phyloP scores from a whole-genome alignment of 2,113 vertebrate genomes.

The Grammomys surdaster region DNA sequence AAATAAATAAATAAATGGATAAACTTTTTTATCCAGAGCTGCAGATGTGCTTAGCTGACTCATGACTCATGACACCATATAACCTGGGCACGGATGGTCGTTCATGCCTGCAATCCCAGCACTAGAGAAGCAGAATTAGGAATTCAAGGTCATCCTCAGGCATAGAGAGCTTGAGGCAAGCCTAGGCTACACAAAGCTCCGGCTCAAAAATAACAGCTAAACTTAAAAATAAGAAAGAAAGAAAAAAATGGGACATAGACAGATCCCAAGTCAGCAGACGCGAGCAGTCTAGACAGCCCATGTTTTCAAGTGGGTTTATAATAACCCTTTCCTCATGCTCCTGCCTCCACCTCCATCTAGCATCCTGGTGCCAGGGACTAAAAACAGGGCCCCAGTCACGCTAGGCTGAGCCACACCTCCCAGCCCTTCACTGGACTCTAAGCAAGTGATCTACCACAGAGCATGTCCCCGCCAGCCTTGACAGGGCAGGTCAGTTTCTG shows the following conservation, averaged over 20 bases:
- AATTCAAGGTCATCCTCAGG: not conserved
- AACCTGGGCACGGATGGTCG: not conserved
- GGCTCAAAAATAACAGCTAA: not conserved
- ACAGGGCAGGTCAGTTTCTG: not conserved
- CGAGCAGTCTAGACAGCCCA: not conserved
- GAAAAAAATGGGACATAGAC: not conserved
- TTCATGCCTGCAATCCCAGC: not conserved
- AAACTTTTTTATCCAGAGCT: no score
- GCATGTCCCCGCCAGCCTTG: not conserved
- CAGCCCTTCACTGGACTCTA: not conserved
- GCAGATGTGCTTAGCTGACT: not conserved
- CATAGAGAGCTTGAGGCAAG: not conserved
- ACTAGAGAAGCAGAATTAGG: not conserved
- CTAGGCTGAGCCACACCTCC: not conserved
- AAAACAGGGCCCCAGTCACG: not conserved
- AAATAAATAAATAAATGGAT: not conserved
- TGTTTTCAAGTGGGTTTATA: not conserved
- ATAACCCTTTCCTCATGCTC: not conserved
- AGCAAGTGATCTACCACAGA: not conserved
- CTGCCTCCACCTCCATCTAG: not conserved
- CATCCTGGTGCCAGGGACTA: not conserved
- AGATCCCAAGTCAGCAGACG: not conserved
- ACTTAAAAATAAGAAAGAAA: not conserved
- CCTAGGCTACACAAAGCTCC: not conserved
- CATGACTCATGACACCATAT: not conserved